Percentiles rank a stretch among this genome's conserved stretches.
phyloP scores from a whole-genome alignment of 2,113 vertebrate species.

The Ctenomys sociabilis region DNA sequence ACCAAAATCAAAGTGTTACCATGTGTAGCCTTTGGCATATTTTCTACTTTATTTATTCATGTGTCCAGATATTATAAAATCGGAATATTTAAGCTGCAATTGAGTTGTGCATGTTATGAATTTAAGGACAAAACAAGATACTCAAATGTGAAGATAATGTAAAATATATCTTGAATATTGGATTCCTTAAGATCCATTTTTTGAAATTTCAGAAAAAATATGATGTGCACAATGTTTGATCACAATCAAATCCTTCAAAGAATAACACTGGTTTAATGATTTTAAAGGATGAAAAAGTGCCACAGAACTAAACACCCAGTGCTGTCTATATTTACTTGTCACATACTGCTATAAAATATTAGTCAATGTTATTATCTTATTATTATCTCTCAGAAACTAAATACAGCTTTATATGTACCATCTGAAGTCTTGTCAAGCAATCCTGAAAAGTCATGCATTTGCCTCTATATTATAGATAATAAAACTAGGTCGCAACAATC shows the following conservation, averaged over 20 bases:
- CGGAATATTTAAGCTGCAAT: not conserved
- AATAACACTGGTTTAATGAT: not conserved
- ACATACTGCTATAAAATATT: not conserved
- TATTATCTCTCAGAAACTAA: not conserved
- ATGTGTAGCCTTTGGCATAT: not conserved
- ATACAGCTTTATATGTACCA: not conserved
- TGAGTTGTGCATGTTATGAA: not conserved
- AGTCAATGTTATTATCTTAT: not conserved
- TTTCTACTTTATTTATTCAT: not conserved
- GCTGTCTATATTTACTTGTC: not conserved
- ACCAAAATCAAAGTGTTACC: not conserved
- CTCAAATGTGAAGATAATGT: not conserved
- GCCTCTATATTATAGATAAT: not conserved
- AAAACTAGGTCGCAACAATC: conserved; percentile 2
- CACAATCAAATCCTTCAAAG: not conserved
- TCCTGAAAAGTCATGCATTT: not conserved
- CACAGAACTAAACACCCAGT: not conserved
- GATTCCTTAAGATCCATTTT: not conserved
- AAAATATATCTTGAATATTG: not conserved
- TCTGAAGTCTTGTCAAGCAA: not conserved
- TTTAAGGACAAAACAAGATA: not conserved
- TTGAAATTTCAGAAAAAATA: not conserved
- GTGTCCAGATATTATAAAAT: conserved; percentile 15
- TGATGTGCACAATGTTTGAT: not conserved
- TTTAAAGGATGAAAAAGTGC: not conserved